Percentiles rank a stretch among this genome's conserved stretches.
Conservation (phyloP, 2,797 vertebrate species). For the Parambassis ranga region DNA sequence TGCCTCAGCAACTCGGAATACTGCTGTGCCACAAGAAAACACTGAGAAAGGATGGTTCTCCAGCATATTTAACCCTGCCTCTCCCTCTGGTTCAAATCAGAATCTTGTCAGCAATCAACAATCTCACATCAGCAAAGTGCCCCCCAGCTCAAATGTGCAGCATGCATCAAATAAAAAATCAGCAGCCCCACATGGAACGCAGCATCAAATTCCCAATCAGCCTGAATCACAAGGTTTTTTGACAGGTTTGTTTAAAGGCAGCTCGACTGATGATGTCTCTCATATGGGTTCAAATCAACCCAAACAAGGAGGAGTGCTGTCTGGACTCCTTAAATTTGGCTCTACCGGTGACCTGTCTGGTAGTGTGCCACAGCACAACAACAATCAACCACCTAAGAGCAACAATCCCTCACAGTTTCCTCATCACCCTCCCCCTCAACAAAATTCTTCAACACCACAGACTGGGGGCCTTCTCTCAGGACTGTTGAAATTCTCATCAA, state of each 20-base stretch:
- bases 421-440: conserved; percentile 40
- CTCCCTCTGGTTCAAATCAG: conserved; percentile 49
- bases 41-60: conserved; percentile 79
- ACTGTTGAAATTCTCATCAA: conserved; percentile 80
- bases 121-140: conserved; percentile 32
- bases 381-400: conserved; percentile 45
- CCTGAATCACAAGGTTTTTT: conserved; percentile 64
- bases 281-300: conserved; percentile 47
- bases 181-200: conserved; percentile 14
- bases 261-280: conserved; percentile 50
- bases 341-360: conserved; percentile 65
- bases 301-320: conserved; percentile 77
- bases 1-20: conserved; percentile 22
- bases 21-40: conserved; percentile 42
- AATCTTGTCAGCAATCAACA: conserved; percentile 36
- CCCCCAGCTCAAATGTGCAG: conserved; percentile 29
- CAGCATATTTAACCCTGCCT: conserved; percentile 66
- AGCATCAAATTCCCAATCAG: conserved; percentile 53
- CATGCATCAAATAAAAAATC: conserved; percentile 41
- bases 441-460: conserved; percentile 50
- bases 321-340: conserved; percentile 79
- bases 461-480: conserved; percentile 73
- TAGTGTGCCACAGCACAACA: conserved; percentile 46
- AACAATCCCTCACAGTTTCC: conserved; percentile 38
- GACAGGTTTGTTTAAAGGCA: conserved; percentile 74